These are phyloP conservation scores for Molanna angustata DNA, from an alignment of 2,888 invertebrate species.

Conservation along the genomic window DNA sequence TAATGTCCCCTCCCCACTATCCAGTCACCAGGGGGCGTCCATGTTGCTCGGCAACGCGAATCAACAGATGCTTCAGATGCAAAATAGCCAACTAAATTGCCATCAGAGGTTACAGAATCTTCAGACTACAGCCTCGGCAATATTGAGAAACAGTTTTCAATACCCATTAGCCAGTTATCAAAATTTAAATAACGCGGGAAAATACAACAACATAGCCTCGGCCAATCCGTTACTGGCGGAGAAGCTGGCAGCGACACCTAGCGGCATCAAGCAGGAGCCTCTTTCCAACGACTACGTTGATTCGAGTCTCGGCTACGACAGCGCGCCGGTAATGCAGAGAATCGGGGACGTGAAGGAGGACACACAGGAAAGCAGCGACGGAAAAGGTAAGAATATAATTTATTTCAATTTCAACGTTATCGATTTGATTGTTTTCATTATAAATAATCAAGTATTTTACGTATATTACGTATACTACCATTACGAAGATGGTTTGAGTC, in stretches of 20 bases:
- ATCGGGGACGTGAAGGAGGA: constrained; percentile 39
- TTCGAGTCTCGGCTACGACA: constrained; percentile 53
- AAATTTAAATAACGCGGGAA: constrained; percentile 52
- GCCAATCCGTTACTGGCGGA: constrained; percentile 86
- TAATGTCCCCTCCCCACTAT: constrained; percentile 50
- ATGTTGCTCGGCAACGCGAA: not conserved
- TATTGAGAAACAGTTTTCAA: constrained; percentile 29
- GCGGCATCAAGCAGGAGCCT: constrained; percentile 57
- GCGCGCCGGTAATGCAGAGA: constrained; percentile 52
- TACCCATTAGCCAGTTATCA: constrained; percentile 43
- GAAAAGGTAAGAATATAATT: constrained; percentile 18
- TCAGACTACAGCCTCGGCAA: constrained; percentile 30
- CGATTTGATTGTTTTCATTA: no score
- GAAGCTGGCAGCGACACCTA: constrained; percentile 74
- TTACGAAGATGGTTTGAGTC: no score
- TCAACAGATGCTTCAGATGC: constrained; percentile 39
- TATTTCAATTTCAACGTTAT: not conserved
- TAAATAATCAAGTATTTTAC: no score
- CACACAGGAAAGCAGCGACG: constrained; percentile 9
- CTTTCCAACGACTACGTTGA: constrained; percentile 53
- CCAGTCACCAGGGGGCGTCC: constrained; percentile 36
- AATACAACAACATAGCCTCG: constrained; percentile 75
- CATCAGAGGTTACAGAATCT: constrained; percentile 45
- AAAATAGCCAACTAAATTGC: constrained; percentile 47
- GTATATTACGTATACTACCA: no score